phyloP scores from a whole-genome alignment of 2,888 invertebrate genomes.

The Sarcophaga variegata region DNA sequence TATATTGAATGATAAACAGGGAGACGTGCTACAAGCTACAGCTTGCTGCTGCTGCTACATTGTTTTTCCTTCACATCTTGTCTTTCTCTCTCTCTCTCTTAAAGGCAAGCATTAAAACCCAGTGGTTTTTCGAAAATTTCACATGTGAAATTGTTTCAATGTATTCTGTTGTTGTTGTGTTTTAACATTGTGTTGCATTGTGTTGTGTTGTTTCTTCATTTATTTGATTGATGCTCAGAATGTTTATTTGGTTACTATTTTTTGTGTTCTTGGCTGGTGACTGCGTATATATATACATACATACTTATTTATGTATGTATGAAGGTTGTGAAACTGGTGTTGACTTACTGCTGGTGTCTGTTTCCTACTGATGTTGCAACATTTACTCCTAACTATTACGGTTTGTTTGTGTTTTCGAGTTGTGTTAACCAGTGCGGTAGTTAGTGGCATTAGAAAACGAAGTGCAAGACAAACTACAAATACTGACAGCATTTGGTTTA shows the following conservation, averaged over 20 bases:
- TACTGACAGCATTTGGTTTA: conserved; percentile 17
- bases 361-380: not conserved
- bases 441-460: conserved; percentile 15
- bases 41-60: conserved; percentile 15
- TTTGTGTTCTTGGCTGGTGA: not conserved
- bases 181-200: not conserved
- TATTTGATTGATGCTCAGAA: conserved; percentile 34
- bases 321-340: no score
- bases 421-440: conserved; percentile 12
- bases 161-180: conserved; percentile 1
- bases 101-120: not conserved
- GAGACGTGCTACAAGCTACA: not conserved
- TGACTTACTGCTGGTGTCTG: not conserved
- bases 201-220: conserved; percentile 21
- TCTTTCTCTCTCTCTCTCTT: not conserved
- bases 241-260: conserved; percentile 35
- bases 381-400: not conserved
- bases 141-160: conserved; percentile 19
- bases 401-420: not conserved
- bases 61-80: not conserved
- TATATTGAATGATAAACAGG: not conserved
- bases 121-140: conserved; percentile 17
- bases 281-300: not conserved
- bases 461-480: conserved; percentile 26
- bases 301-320: no score